These are phyloP conservation scores for Eilema caniola DNA, from an alignment of 2,888 invertebrate species.

Conservation along the genomic window DNA sequence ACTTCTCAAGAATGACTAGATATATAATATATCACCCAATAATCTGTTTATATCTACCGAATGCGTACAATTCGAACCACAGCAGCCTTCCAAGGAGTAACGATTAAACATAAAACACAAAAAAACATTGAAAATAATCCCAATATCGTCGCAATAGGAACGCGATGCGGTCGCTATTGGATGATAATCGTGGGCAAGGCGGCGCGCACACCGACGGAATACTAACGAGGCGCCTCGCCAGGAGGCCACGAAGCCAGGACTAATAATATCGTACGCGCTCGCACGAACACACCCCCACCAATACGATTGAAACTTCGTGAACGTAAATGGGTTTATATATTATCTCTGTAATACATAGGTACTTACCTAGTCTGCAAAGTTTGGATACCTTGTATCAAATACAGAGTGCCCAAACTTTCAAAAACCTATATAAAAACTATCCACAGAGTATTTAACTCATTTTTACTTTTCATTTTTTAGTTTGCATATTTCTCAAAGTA, in stretches of 20 bases:
- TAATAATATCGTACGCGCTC: slow-evolving; percentile 8
- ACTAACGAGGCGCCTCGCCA: slow-evolving; percentile 6
- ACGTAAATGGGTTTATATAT: neutral
- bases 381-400: neutral
- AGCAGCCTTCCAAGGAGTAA: slow-evolving; percentile 1
- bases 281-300: neutral
- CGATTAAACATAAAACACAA: slow-evolving; percentile 21
- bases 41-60: neutral
- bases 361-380: no score
- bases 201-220: slow-evolving; percentile 22
- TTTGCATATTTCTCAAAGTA: neutral
- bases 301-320: neutral
- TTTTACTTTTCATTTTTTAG: neutral
- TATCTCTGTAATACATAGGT: no score
- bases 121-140: slow-evolving; percentile 40
- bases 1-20: no score
- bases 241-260: neutral
- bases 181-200: slow-evolving; percentile 23
- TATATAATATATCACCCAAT: no score
- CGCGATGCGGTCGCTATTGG: slow-evolving; percentile 26
- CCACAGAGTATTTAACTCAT: no score
- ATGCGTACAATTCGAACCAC: slow-evolving; percentile 1
- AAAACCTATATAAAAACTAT: neutral
- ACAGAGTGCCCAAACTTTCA: neutral
- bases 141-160: slow-evolving; percentile 12